A percentile compares a stretch with the other conserved stretches of the same genome.
Conservation (phyloP, 2,113 vertebrate species). For the Syngnathus typhle region DNA sequence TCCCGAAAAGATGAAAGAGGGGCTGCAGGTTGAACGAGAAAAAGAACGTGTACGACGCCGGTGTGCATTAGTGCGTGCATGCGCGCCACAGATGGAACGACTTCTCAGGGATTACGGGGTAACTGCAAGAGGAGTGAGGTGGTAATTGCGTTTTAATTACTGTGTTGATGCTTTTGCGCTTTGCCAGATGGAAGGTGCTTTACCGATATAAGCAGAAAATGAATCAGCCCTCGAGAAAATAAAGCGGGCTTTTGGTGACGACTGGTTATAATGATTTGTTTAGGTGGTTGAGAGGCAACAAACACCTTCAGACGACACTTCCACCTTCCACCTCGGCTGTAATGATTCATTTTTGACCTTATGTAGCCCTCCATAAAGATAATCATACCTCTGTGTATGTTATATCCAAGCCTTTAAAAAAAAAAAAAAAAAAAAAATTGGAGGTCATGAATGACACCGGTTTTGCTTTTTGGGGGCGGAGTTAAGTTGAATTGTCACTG, state of each 20-base stretch:
- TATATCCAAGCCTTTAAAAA: no score
- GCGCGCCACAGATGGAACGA: conserved; percentile 90
- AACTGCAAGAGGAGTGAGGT: conserved; percentile 76
- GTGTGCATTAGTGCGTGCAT: conserved; percentile 44
- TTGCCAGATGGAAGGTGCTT: conserved; percentile 93
- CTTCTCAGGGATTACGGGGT: conserved; percentile 86
- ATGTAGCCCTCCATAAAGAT: background rate
- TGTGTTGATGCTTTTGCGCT: conserved; percentile 89
- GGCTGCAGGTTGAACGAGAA: conserved; percentile 12
- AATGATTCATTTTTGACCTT: background rate
- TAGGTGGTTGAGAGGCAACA: conserved; percentile 29
- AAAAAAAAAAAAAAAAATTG: no score
- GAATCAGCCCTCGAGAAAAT: conserved; percentile 74
- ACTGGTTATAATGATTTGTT: conserved; percentile 47
- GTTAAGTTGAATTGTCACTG: background rate
- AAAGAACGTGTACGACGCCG: background rate
- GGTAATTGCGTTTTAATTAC: conserved; percentile 99
- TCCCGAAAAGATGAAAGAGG: conserved; percentile 35
- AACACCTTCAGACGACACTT: conserved; percentile 8
- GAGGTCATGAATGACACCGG: no score
- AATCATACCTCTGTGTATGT: background rate
- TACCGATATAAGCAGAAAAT: conserved; percentile 84
- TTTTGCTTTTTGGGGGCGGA: background rate
- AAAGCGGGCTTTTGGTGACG: conserved; percentile 47
- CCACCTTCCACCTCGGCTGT: background rate